Percentiles rank a stretch among this genome's conserved stretches.
phyloP scores from a whole-genome alignment of 2,113 vertebrate genomes.

The Leucosticte australis region DNA sequence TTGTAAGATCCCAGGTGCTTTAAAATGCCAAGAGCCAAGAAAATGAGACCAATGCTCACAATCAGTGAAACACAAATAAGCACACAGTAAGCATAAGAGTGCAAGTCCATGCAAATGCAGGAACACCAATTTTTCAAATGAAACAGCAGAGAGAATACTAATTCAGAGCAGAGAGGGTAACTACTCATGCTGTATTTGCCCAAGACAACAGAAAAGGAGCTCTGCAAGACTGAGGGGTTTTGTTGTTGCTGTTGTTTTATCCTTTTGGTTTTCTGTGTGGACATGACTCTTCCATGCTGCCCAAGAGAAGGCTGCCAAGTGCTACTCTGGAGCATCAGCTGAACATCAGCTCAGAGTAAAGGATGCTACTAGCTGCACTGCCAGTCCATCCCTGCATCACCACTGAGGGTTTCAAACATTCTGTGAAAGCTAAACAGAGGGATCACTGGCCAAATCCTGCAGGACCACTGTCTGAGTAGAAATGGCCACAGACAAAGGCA shows the following conservation, averaged over 20 bases:
- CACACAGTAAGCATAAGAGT: not conserved
- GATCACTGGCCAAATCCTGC: not conserved
- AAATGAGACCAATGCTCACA: not conserved
- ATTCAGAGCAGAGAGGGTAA: not conserved
- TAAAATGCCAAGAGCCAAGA: not conserved
- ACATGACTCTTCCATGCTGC: not conserved
- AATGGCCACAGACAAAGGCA: not conserved
- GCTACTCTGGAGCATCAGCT: not conserved
- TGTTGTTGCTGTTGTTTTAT: not conserved
- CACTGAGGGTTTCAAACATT: not conserved
- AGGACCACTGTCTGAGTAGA: not conserved
- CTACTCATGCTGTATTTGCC: not conserved
- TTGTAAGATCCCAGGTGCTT: not conserved
- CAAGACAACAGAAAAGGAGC: not conserved
- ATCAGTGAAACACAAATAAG: not conserved
- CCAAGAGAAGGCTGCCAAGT: not conserved
- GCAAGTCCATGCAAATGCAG: not conserved
- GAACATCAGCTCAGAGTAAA: not conserved
- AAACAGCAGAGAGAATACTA: not conserved
- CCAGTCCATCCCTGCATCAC: not conserved
- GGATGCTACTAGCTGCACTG: not conserved
- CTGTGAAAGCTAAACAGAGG: not conserved
- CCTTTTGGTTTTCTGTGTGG: not conserved
- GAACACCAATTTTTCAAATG: conserved; percentile 1
- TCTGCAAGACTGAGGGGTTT: not conserved